Evolutionary conservation across 2,113 vertebrate genomes (phyloP).

Genomic region (Columbina picui): DNA sequence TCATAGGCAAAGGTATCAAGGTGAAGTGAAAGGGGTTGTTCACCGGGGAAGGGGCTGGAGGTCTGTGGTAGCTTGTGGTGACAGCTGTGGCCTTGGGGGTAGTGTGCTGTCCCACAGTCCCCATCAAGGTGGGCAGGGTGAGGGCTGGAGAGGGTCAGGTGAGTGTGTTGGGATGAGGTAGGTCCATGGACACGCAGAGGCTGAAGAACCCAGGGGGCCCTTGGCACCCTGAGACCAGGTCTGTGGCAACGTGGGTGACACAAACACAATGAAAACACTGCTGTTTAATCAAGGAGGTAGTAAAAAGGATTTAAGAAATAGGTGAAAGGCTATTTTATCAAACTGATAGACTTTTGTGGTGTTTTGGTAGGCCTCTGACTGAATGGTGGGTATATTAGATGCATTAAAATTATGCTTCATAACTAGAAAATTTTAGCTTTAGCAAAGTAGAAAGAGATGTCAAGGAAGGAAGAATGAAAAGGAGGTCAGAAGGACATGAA

Average conservation of each 20-base stretch:
- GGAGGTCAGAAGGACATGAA: not conserved
- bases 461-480: not conserved
- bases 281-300: not conserved
- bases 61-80: not conserved
- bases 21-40: fast-evolving
- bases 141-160: fast-evolving
- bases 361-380: not conserved
- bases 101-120: not conserved
- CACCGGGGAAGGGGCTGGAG: not conserved
- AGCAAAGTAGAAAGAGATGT: not conserved
- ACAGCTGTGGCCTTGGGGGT: not conserved
- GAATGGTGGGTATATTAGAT: not conserved
- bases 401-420: not conserved
- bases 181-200: not conserved
- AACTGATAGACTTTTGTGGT: not conserved
- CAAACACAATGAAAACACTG: not conserved
- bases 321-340: not conserved
- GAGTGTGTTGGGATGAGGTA: not conserved
- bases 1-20: not conserved
- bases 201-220: not conserved
- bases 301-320: too few species aligned
- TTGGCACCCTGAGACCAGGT: not conserved
- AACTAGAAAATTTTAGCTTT: not conserved
- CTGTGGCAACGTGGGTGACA: fast-evolving
- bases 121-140: not conserved